A percentile compares a stretch with the other conserved stretches of the same genome.
These are phyloP conservation scores for Acanthoscelides obtectus DNA, from an alignment of 2,888 invertebrate genomes.

Conservation along the genomic window DNA sequence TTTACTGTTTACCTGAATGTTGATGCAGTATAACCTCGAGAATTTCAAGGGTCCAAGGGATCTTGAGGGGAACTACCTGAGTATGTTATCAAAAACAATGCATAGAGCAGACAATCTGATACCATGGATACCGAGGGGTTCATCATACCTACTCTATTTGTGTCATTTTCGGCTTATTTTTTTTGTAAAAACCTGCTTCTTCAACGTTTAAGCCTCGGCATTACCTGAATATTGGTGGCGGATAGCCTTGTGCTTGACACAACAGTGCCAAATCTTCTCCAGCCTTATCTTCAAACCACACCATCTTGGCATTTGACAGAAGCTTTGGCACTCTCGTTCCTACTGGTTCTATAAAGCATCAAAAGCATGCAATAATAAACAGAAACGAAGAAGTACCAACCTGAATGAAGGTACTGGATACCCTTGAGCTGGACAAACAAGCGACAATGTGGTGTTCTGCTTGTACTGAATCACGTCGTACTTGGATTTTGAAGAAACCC, in stretches of 20 bases:
- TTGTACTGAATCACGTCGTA: slow-evolving; percentile 34
- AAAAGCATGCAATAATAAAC: neutral
- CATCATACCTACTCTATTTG: no score
- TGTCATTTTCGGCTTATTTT: no score
- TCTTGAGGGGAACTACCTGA: no score
- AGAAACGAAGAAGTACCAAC: slow-evolving; percentile 34
- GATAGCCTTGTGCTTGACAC: slow-evolving; percentile 56
- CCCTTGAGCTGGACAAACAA: slow-evolving; percentile 64
- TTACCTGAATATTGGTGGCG: slow-evolving; percentile 56
- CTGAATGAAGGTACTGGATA: slow-evolving; percentile 30
- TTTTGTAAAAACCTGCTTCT: no score
- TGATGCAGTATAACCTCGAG: slow-evolving; percentile 57
- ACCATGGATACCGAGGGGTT: no score
- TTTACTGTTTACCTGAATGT: slow-evolving; percentile 46
- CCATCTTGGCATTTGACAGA: slow-evolving; percentile 19
- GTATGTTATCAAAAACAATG: no score
- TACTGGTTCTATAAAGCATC: slow-evolving; percentile 43
- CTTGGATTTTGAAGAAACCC: slow-evolving; percentile 45
- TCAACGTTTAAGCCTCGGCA: slow-evolving; percentile 62
- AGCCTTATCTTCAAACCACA: slow-evolving; percentile 35
- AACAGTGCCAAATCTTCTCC: slow-evolving; percentile 43
- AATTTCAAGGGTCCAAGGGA: slow-evolving; percentile 49
- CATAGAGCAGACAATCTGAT: no score
- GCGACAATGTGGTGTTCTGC: neutral
- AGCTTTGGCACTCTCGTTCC: slow-evolving; percentile 46